A percentile compares a stretch with the other conserved stretches of the same genome.
phyloP scores from a whole-genome alignment of 2,797 vertebrate species.

The Bradypodion ventrale region DNA sequence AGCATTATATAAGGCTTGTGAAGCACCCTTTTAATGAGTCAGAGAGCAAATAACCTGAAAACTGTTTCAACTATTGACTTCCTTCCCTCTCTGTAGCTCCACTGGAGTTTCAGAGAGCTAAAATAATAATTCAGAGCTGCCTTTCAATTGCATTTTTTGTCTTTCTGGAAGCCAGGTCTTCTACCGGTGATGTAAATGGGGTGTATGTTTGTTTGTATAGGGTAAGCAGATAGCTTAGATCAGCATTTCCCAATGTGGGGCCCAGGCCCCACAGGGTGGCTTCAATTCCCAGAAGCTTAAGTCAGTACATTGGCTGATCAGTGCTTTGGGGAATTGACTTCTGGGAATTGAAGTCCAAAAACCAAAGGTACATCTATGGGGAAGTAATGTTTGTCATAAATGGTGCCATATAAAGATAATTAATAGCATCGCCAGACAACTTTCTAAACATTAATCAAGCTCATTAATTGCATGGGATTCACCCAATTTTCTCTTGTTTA shows the following conservation, averaged over 20 bases:
- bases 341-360: too few species aligned
- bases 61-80: slow-evolving; percentile 77
- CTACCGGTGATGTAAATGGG: neutral
- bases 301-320: too few species aligned
- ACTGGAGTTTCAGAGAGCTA: neutral
- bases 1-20: neutral
- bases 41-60: slow-evolving; percentile 73
- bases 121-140: neutral
- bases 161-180: neutral
- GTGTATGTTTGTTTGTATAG: too few species aligned
- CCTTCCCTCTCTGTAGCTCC: slow-evolving; percentile 54
- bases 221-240: too few species aligned
- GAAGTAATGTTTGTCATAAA: slow-evolving; percentile 45
- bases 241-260: too few species aligned
- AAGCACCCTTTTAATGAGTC: slow-evolving; percentile 61
- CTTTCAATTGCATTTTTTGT: neutral
- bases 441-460: slow-evolving; percentile 51
- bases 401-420: slow-evolving; percentile 51
- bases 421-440: slow-evolving; percentile 52
- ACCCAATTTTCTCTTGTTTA: slow-evolving; percentile 52
- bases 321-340: too few species aligned
- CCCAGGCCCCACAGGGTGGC: too few species aligned
- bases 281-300: too few species aligned
- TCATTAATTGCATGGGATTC: slow-evolving; percentile 54
- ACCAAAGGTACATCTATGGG: slow-evolving; percentile 8